These are phyloP conservation scores for Micropoecilia bifurca DNA, from an alignment of 2,797 vertebrate species.

Conservation along the genomic window DNA sequence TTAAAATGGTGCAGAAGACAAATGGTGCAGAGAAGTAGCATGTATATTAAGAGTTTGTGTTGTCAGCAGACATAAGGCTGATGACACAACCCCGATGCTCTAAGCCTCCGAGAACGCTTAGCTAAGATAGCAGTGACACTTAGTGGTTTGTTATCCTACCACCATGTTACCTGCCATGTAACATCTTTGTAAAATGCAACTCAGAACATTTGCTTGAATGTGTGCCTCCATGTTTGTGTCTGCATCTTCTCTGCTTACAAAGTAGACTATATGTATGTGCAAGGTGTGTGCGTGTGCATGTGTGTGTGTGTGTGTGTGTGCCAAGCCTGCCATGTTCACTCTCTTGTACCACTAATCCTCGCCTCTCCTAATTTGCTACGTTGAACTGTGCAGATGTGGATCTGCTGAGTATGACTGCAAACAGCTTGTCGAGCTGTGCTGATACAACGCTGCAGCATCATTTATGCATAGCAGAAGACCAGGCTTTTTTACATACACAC, in stretches of 20 bases:
- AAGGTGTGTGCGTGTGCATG: conserved; percentile 2
- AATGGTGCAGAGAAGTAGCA: conserved; percentile 30
- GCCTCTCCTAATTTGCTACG: conserved; percentile 77
- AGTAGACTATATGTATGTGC: conserved; percentile 45
- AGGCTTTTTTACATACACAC: conserved; percentile 69
- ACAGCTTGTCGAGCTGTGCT: conserved; percentile 73
- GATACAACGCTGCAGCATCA: conserved; percentile 72
- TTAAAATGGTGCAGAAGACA: conserved; percentile 45
- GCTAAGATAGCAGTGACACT: conserved; percentile 43
- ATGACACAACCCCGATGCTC: conserved; percentile 54
- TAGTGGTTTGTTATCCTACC: conserved; percentile 50
- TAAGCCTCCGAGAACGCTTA: conserved; percentile 37
- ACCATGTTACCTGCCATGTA: conserved; percentile 48
- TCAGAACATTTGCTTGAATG: conserved; percentile 33
- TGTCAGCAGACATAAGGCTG: conserved; percentile 57
- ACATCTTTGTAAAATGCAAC: conserved; percentile 49
- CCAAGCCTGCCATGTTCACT: conserved; percentile 70
- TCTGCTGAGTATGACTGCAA: conserved; percentile 71
- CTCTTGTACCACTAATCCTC: conserved; percentile 73
- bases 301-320: conserved; percentile 38
- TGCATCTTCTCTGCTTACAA: conserved; percentile 48
- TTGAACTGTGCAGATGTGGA: conserved; percentile 69
- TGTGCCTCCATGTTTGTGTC: conserved; percentile 31
- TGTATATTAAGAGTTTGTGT: conserved; percentile 32
- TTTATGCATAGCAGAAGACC: conserved; percentile 77